A percentile compares a stretch with the other conserved stretches of the same genome.
Evolutionary conservation across 2,888 invertebrate genomes (phyloP).

Genomic region (Phragmatobia fuliginosa): DNA sequence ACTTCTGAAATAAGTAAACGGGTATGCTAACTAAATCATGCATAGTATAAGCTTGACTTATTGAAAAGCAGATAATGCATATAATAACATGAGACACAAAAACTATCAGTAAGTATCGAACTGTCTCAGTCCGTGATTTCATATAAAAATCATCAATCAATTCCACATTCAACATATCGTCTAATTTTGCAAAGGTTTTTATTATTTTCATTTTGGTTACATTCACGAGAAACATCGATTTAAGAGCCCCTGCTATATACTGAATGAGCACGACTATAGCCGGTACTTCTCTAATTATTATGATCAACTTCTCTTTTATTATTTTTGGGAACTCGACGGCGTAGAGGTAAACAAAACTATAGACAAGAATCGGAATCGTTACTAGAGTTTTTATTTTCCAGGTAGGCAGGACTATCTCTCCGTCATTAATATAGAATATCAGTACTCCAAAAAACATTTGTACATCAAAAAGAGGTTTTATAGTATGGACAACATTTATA

Average conservation of each 20-base stretch:
- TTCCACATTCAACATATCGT: constrained; percentile 51
- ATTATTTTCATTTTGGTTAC: constrained; percentile 55
- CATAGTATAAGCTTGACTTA: constrained; percentile 30
- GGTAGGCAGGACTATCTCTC: constrained; percentile 47
- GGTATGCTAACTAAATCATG: constrained; percentile 43
- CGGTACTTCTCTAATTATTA: constrained; percentile 53
- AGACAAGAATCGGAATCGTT: constrained; percentile 34
- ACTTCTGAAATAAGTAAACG: constrained; percentile 59
- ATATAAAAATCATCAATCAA: constrained; percentile 47
- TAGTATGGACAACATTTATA: constrained; percentile 40
- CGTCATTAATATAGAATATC: constrained; percentile 53
- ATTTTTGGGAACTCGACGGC: constrained; percentile 35
- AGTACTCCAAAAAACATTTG: constrained; percentile 65
- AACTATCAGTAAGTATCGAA: constrained; percentile 40
- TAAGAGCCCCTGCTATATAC: constrained; percentile 52
- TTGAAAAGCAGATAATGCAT: constrained; percentile 41
- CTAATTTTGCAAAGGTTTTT: constrained; percentile 54
- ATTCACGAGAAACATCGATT: constrained; percentile 52
- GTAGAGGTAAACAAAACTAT: constrained; percentile 38
- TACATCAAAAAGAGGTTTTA: constrained; percentile 52
- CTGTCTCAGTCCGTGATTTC: constrained; percentile 43
- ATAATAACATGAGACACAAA: constrained; percentile 45
- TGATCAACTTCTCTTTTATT: constrained; percentile 39
- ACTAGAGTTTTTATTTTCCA: constrained; percentile 55
- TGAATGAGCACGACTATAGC: constrained; percentile 56